Conservation (phyloP, 2,797 vertebrate species). For the Antennarius maculatus region DNA sequence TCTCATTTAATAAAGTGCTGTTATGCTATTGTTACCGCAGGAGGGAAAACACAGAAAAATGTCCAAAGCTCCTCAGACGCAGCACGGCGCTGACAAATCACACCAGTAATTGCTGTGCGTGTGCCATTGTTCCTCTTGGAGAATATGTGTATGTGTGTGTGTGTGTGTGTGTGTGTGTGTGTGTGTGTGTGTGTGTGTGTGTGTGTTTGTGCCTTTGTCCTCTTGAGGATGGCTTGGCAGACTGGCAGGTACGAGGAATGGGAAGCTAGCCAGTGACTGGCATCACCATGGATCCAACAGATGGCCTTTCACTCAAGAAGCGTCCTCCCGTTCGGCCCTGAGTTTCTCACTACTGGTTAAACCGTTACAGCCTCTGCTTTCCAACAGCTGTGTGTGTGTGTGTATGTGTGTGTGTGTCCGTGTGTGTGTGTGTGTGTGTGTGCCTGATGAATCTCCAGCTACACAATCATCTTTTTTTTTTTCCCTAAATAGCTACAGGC, state of each 20-base stretch:
- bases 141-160: constrained; percentile 22
- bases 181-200: too few species aligned
- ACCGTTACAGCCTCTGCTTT: constrained; percentile 60
- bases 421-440: constrained; percentile 34
- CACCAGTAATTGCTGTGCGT: constrained; percentile 66
- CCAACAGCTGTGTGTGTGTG: constrained; percentile 47
- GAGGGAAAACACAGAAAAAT: constrained; percentile 72
- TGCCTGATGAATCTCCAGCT: constrained; percentile 54
- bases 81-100: constrained; percentile 71
- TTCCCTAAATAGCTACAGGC: constrained; percentile 35
- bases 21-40: constrained; percentile 74
- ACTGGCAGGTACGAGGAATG: constrained; percentile 70
- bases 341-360: constrained; percentile 71
- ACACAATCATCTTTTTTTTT: constrained; percentile 35
- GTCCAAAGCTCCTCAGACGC: constrained; percentile 69
- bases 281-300: constrained; percentile 67
- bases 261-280: constrained; percentile 61
- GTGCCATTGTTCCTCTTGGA: constrained; percentile 54
- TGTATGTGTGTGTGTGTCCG: constrained; percentile 34
- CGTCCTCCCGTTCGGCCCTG: constrained; percentile 44
- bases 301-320: constrained; percentile 76
- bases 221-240: constrained; percentile 69
- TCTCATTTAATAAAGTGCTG: constrained; percentile 74
- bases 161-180: constrained; percentile 51
- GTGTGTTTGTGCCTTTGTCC: constrained; percentile 64